These are phyloP conservation scores for Heptranchias perlo DNA, from an alignment of 2,113 vertebrate species.

Conservation along the genomic window DNA sequence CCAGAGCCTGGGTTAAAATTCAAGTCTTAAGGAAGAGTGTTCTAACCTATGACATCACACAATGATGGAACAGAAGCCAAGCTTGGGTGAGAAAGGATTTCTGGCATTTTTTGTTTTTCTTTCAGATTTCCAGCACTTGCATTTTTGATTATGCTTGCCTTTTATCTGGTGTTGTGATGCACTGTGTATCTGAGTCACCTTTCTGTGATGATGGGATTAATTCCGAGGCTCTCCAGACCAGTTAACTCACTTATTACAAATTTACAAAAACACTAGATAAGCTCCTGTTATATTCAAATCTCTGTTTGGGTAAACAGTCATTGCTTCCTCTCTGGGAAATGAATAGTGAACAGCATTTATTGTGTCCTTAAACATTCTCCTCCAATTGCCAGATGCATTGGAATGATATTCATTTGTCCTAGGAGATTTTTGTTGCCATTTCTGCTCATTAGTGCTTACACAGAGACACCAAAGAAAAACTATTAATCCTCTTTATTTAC, in stretches of 20 bases:
- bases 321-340: constrained; percentile 15
- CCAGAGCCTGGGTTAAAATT: neutral
- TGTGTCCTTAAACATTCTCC: constrained; percentile 24
- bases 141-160: neutral
- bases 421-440: constrained; percentile 16
- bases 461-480: constrained; percentile 26
- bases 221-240: neutral
- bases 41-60: neutral
- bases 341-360: constrained; percentile 14
- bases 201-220: neutral
- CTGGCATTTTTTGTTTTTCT: neutral
- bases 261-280: too few relatives aligned
- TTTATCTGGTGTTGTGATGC: too few relatives aligned
- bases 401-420: neutral
- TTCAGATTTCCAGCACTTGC: neutral
- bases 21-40: too few relatives aligned
- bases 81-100: neutral
- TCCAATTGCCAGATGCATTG: constrained; percentile 24
- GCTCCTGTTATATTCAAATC: too few relatives aligned
- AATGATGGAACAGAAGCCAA: neutral
- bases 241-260: too few relatives aligned
- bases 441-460: constrained; percentile 28
- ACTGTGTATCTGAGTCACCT: neutral
- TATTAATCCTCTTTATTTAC: constrained; percentile 20
- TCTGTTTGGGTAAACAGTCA: constrained; percentile 20